phyloP scores from a whole-genome alignment of 2,797 vertebrate genomes.

The Danio jaintianensis region DNA sequence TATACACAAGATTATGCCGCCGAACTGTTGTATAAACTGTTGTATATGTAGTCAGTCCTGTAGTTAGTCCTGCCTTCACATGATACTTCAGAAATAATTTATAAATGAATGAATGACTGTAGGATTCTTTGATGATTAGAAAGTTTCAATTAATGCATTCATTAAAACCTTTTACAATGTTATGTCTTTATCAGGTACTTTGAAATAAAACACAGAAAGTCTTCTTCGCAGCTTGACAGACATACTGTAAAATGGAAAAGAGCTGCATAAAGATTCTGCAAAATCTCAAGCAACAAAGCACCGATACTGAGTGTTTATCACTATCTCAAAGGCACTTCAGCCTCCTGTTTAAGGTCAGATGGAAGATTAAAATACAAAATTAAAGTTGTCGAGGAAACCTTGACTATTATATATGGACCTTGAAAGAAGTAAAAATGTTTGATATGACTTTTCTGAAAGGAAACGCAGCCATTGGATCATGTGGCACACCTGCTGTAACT shows the following conservation, averaged over 20 bases:
- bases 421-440: neutral
- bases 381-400: neutral
- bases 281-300: neutral
- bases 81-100: too few relatives aligned
- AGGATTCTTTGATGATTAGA: too few relatives aligned
- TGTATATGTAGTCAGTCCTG: too few relatives aligned
- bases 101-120: too few relatives aligned
- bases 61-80: too few relatives aligned
- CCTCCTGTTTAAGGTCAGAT: neutral
- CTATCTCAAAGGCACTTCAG: neutral
- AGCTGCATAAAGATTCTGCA: neutral
- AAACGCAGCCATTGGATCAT: neutral
- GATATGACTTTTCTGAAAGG: neutral
- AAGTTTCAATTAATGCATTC: neutral
- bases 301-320: too few relatives aligned
- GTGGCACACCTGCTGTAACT: neutral
- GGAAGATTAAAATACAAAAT: neutral
- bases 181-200: too few relatives aligned
- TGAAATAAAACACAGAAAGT: too few relatives aligned
- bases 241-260: neutral
- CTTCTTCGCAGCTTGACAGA: neutral
- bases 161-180: neutral
- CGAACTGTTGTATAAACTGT: too few relatives aligned
- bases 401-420: neutral
- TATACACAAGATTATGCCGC: too few relatives aligned